Evolutionary conservation across 2,888 invertebrate species (phyloP).

Genomic region (Cosmopolites sordidus): DNA sequence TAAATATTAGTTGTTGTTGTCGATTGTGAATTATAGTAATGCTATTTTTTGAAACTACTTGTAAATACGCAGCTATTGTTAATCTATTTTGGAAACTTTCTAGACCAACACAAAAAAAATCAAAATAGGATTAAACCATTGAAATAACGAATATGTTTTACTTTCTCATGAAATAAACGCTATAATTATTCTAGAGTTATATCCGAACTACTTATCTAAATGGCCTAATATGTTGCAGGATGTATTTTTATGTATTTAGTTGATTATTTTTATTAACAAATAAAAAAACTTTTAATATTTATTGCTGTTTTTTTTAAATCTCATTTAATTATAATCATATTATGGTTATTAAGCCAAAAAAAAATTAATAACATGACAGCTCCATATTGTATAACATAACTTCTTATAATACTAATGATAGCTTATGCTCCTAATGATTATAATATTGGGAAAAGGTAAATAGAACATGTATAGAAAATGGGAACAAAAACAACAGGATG

Average conservation of each 20-base stretch:
- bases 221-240: conserved; percentile 2
- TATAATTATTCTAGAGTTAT: too few relatives aligned
- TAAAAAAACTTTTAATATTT: background rate
- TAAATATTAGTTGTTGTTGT: conserved; percentile 21
- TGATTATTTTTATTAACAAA: background rate
- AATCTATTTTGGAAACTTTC: background rate
- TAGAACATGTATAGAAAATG: too few relatives aligned
- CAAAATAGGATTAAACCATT: background rate
- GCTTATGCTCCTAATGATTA: too few relatives aligned
- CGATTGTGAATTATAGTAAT: conserved; percentile 15
- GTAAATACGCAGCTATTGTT: conserved; percentile 6
- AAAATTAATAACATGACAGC: too few relatives aligned
- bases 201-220: background rate
- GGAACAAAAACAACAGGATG: too few relatives aligned
- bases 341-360: too few relatives aligned
- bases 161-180: too few relatives aligned
- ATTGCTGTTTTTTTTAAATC: background rate
- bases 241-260: background rate
- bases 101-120: background rate
- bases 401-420: too few relatives aligned
- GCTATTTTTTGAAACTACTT: conserved; percentile 15
- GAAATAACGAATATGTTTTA: too few relatives aligned
- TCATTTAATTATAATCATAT: too few relatives aligned
- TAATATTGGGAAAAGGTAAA: too few relatives aligned
- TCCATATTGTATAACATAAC: too few relatives aligned